Evolutionary conservation across 2,113 vertebrate genomes (phyloP).

Genomic region (Chionomys nivalis): DNA sequence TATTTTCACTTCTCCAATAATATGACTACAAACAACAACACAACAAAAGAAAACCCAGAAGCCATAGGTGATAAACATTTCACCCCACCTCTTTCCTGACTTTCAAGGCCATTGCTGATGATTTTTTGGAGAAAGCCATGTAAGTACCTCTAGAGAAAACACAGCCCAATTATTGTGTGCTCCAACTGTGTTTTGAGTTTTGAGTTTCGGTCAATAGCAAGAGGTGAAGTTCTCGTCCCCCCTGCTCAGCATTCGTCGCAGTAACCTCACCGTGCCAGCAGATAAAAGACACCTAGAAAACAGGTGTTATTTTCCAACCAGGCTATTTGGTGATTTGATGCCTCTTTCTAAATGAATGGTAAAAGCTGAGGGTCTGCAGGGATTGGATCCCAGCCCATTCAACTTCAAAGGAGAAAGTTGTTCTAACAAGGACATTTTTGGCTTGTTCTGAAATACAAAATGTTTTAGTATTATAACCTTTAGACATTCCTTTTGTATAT

Average conservation of each 20-base stretch:
- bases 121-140: not conserved
- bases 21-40: not conserved
- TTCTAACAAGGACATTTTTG: not conserved
- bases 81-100: not conserved
- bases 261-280: not conserved
- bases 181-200: constrained; percentile 70
- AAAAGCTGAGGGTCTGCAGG: no score
- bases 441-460: not conserved
- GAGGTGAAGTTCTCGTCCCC: constrained; percentile 36
- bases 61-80: not conserved
- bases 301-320: not conserved
- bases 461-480: not conserved
- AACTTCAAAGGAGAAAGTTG: not conserved
- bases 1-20: not conserved
- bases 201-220: constrained; percentile 64
- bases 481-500: not conserved
- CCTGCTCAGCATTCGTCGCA: fast-evolving
- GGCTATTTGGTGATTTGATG: not conserved
- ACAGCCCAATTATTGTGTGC: not conserved
- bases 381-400: not conserved
- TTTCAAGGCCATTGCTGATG: not conserved
- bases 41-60: not conserved
- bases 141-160: not conserved
- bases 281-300: not conserved
- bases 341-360: not conserved